phyloP scores from a whole-genome alignment of 2,888 invertebrate genomes.

The Isotomurus palustris region DNA sequence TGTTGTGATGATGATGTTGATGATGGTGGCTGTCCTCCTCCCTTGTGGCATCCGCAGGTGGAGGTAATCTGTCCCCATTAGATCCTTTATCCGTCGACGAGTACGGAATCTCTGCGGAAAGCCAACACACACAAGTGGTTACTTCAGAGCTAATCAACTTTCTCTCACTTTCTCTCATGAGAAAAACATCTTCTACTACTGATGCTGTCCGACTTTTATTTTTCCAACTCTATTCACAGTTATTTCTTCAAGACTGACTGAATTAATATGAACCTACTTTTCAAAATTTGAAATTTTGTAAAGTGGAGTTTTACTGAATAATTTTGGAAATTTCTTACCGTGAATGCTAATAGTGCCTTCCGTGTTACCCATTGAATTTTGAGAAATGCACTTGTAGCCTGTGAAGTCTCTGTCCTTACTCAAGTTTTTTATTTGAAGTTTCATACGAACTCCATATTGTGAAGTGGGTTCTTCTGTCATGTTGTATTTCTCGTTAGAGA shows the following conservation, averaged over 20 bases:
- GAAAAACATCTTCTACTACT: too few species aligned
- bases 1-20: too few species aligned
- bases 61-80: slow-evolving; percentile 23
- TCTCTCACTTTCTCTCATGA: too few species aligned
- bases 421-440: slow-evolving; percentile 40
- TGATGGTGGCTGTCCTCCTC: slow-evolving; percentile 1
- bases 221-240: too few species aligned
- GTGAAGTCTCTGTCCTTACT: slow-evolving; percentile 26
- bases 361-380: slow-evolving; percentile 86
- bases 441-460: slow-evolving; percentile 43
- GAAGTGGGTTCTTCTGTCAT: slow-evolving; percentile 61
- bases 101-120: slow-evolving; percentile 31
- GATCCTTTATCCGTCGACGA: slow-evolving; percentile 19
- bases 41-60: slow-evolving; percentile 21
- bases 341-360: slow-evolving; percentile 84
- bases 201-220: too few species aligned
- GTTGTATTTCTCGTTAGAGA: slow-evolving; percentile 76
- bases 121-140: not conserved
- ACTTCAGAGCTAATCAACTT: not conserved
- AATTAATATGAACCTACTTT: too few species aligned
- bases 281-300: too few species aligned
- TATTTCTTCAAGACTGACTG: too few species aligned
- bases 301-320: too few species aligned
- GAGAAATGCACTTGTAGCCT: slow-evolving; percentile 86
- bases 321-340: slow-evolving; percentile 57